Percentiles rank a stretch among this genome's conserved stretches.
Conservation (phyloP, 2,888 invertebrate species). For the Formica aserva region DNA sequence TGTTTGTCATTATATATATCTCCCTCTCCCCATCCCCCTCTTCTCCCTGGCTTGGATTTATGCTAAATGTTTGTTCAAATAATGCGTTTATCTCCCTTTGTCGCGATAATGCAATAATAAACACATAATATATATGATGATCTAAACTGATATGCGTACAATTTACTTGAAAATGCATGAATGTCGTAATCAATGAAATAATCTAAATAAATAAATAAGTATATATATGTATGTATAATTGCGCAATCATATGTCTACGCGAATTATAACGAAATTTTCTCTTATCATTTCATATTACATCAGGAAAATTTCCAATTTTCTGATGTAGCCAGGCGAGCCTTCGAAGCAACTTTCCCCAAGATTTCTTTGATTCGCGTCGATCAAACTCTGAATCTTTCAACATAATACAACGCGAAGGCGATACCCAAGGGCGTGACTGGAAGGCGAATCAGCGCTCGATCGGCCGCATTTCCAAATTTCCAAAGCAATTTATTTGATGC, state of each 20-base stretch:
- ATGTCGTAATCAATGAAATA: background rate
- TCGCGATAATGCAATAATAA: conserved; percentile 14
- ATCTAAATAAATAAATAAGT: background rate
- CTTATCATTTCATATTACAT: background rate
- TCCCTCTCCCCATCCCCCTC: background rate
- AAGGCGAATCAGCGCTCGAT: conserved; percentile 6
- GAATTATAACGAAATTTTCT: background rate
- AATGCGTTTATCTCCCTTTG: conserved; percentile 26
- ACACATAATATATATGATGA: background rate
- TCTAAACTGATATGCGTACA: conserved; percentile 10
- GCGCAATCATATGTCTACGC: background rate
- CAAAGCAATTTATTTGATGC: conserved; percentile 29
- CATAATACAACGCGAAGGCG: background rate
- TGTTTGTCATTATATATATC: conserved; percentile 4
- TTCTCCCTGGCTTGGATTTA: background rate
- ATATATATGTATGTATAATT: too few species aligned
- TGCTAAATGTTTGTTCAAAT: conserved; percentile 39
- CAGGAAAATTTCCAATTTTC: conserved; percentile 1
- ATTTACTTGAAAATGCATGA: background rate
- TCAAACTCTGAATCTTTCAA: conserved; percentile 37
- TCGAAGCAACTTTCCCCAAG: background rate
- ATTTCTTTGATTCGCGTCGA: conserved; percentile 21
- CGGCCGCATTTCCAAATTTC: background rate
- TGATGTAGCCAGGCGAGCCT: background rate
- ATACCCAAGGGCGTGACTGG: conserved; percentile 16